Base-by-base conservation (phyloP, 2,888 invertebrate genomes). In the Sinhomidia bicolor region DNA sequence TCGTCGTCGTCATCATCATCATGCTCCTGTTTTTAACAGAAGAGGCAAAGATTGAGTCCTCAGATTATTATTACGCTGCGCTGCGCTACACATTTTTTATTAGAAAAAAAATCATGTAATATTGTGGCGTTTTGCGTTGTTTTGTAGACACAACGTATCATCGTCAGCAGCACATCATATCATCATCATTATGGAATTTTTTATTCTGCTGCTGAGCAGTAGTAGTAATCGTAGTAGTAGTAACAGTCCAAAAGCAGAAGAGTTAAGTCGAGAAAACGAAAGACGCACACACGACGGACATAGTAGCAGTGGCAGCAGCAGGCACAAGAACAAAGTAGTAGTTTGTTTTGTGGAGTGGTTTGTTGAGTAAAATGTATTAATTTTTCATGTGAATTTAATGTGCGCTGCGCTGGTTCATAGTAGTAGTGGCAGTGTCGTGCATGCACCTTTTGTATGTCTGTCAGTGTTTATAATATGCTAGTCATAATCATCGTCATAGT, bases 81-180 rank as follows among this genome's bases (percentile, higher is more conserved):
- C 74, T 76, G 51, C 74, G 44, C 71, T 47, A 47, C 51, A 76
- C 74, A 76, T 26, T 76, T 47, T 41, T 54, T 62, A 36, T 36
- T 51, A 47, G 3, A 76, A 51, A 32, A 76, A 71, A 71, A 71
- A 71, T 76, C 74, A 76, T 76, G 74, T 76, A 76, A 76, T 51
- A 51, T 76, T 76, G 74, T 76, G 74, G 74, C 47, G 74, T 47
- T 47, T 47, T 44, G 74, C 26, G 74, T 23, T 76, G 29, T 76
- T 76, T 76, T 76, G 9, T 51, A 23, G 9, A 26, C 47, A 36
- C 9, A 14, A 76, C 26, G 51, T 76, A 44, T 47, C 47, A 51
- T 76, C 23, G 51, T 76, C 47, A 26, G 47, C 74, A 68, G n/a
- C 12, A 62, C 12, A 29, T 62, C 32, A 62, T 62, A 10, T n/a